A percentile compares a stretch with the other conserved stretches of the same genome.
Evolutionary conservation across 2,888 invertebrate genomes (phyloP).

Genomic region (Heliconius ethilla): DNA sequence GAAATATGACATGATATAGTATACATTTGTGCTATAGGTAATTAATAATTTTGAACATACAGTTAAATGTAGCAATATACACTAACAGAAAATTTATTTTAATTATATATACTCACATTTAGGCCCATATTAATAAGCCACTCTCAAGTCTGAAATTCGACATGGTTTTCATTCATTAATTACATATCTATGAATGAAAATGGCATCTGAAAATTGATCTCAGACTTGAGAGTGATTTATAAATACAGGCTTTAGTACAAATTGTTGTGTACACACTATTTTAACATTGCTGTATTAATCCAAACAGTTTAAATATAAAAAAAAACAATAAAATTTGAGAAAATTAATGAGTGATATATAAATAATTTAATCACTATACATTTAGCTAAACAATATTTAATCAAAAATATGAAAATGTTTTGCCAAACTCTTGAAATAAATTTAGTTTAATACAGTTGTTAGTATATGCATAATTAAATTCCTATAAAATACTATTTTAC

Average conservation of each 20-base stretch:
- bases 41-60: not conserved
- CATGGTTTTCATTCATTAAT: no score
- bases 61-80: not conserved
- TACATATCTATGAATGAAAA: no score
- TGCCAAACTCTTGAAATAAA: not conserved
- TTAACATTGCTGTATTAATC: not conserved
- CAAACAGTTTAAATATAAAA: not conserved
- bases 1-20: not conserved
- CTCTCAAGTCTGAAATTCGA: no score
- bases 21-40: conserved; percentile 6
- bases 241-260: no score
- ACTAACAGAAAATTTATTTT: not conserved
- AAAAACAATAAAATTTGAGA: not conserved
- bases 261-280: not conserved
- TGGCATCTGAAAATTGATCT: no score
- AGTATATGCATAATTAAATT: conserved; percentile 7
- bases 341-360: not conserved
- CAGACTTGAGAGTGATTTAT: no score
- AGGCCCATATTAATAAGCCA: no score
- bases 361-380: not conserved
- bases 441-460: not conserved
- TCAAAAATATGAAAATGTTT: not conserved
- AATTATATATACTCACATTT: no score
- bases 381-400: not conserved
- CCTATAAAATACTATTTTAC: conserved; percentile 15